Percentiles rank a stretch among this genome's conserved stretches.
These are phyloP conservation scores for Drymodes brunneopygia DNA, from an alignment of 2,113 vertebrate species.

Conservation along the genomic window DNA sequence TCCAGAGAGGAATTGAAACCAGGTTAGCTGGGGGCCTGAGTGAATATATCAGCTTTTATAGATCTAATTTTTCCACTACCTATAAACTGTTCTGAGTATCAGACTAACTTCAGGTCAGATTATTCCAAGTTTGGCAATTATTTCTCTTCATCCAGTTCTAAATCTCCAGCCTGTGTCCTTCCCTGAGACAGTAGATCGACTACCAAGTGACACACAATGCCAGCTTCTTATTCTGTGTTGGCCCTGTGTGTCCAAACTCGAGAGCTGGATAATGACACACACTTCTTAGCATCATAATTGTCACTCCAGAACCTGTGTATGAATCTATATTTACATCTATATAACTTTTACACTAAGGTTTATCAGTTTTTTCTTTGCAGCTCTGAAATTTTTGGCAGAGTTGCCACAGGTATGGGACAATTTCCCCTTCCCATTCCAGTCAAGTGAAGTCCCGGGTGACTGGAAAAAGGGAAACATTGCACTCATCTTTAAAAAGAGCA, in stretches of 20 bases:
- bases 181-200: neutral
- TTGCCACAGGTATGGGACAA: neutral
- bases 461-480: neutral
- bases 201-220: neutral
- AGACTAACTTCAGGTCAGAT: neutral
- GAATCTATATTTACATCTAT: neutral
- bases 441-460: neutral
- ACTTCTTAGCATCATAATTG: neutral
- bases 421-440: neutral
- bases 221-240: neutral
- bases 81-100: neutral
- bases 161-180: neutral
- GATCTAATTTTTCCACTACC: constrained; percentile 21
- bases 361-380: neutral
- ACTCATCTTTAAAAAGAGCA: neutral
- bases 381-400: neutral
- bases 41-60: neutral
- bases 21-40: neutral
- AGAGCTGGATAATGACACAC: neutral
- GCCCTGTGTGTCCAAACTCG: neutral
- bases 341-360: neutral
- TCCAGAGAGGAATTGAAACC: neutral
- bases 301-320: neutral
- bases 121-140: neutral
- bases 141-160: neutral